A percentile compares a stretch with the other conserved stretches of the same genome.
Conservation (phyloP, 2,113 vertebrate species). For the Sterrhoptilus dennistouni region DNA sequence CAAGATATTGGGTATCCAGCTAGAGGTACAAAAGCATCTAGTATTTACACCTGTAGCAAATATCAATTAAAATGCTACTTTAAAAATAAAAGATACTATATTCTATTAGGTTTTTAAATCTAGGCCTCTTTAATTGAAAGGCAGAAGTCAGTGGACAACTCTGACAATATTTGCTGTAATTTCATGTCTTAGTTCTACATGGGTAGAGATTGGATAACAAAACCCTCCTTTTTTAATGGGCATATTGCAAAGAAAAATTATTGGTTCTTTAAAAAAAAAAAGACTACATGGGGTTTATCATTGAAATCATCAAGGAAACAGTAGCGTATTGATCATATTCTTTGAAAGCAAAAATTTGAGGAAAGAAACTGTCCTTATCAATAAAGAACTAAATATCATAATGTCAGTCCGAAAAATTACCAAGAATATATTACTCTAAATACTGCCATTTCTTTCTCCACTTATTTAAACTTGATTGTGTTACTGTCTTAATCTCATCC, state of each 20-base stretch:
- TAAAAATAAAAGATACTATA: background rate
- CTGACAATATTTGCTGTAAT: background rate
- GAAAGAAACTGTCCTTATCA: background rate
- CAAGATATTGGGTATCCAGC: background rate
- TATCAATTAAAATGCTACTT: background rate
- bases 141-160: background rate
- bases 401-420: background rate
- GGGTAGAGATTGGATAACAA: background rate
- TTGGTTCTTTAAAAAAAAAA: background rate
- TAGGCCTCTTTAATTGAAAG: background rate
- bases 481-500: background rate
- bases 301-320: background rate
- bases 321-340: background rate
- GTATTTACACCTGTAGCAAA: background rate
- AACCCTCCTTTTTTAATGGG: background rate
- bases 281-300: background rate
- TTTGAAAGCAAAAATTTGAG: background rate
- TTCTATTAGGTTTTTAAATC: background rate
- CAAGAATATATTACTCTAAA: background rate
- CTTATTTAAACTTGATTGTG: background rate
- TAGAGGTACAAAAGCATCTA: background rate
- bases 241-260: background rate
- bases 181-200: background rate
- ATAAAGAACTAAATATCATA: background rate
- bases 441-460: background rate